Evolutionary conservation across 2,113 vertebrate genomes (phyloP).

Genomic region (Corythoichthys intestinalis): DNA sequence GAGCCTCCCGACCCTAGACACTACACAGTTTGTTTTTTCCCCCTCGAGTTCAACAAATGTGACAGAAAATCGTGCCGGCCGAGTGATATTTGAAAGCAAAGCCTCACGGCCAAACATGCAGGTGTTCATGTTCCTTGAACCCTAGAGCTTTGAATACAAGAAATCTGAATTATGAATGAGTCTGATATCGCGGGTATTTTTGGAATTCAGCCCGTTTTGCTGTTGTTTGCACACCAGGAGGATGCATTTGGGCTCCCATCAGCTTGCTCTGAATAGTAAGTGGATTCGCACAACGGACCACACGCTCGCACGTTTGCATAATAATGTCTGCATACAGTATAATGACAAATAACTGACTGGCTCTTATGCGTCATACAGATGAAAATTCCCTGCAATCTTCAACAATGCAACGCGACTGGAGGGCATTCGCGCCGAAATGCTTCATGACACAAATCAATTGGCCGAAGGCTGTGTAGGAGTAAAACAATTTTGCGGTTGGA

Average conservation of each 20-base stretch:
- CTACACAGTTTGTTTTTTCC: too few species aligned
- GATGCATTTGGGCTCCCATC: not conserved
- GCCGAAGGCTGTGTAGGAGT: not conserved
- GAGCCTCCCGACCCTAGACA: too few species aligned
- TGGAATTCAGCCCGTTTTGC: not conserved
- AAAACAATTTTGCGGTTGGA: not conserved
- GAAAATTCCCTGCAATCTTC: not conserved
- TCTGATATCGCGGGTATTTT: not conserved
- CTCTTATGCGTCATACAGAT: not conserved
- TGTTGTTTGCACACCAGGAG: not conserved
- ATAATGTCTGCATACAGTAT: constrained; percentile 1
- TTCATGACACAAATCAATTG: not conserved
- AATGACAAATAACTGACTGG: not conserved
- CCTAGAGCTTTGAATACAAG: not conserved
- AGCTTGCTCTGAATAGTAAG: not conserved
- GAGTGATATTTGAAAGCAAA: too few species aligned
- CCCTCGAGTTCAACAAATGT: too few species aligned
- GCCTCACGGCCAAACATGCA: too few species aligned
- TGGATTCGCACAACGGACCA: not conserved
- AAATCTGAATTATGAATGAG: not conserved
- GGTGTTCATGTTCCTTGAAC: too few species aligned
- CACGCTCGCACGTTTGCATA: constrained; percentile 2
- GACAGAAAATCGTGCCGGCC: too few species aligned
- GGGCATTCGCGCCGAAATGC: not conserved
- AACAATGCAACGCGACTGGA: not conserved